These are phyloP conservation scores for Bolinopsis microptera DNA, from an alignment of 37 sponge, comb jelly and placozoan species.

Conservation along the genomic window DNA sequence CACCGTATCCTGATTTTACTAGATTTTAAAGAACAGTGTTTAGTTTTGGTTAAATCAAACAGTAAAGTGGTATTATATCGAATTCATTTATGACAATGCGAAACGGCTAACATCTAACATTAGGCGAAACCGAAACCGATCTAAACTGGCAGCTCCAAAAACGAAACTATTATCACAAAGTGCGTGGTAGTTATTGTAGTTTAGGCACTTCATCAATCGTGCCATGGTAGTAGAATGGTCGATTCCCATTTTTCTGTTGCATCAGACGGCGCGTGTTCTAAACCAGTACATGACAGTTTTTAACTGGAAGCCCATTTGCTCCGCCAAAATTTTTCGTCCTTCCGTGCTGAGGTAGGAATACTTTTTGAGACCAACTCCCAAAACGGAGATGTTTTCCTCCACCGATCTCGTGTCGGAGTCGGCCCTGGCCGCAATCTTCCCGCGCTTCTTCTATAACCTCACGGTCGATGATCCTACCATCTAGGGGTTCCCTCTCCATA, in stretches of 20 bases:
- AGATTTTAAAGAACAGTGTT: no score
- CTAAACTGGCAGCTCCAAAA: no score
- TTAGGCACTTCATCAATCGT: constrained; percentile 47
- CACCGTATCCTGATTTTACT: no score
- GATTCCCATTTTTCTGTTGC: constrained; percentile 59
- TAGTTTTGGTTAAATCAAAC: no score
- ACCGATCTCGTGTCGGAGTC: constrained; percentile 59
- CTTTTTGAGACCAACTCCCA: constrained; percentile 12
- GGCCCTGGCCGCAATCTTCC: no score
- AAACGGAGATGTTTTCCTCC: background rate
- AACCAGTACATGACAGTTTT: constrained; percentile 66
- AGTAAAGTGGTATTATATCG: no score
- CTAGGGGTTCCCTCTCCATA: background rate
- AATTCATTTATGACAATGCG: no score
- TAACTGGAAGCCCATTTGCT: background rate
- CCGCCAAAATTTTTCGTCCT: background rate
- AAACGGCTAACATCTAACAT: no score
- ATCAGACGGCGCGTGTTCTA: constrained; percentile 29
- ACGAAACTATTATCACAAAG: background rate
- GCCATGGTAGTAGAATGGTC: constrained; percentile 53
- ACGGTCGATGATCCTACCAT: background rate
- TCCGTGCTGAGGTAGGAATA: constrained; percentile 47
- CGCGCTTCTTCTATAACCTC: constrained; percentile 19
- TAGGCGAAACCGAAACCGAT: no score
- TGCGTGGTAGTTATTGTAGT: background rate